These are phyloP conservation scores for Corydoras sp. DNA, from an alignment of 2,113 vertebrate species.

Conservation along the genomic window DNA sequence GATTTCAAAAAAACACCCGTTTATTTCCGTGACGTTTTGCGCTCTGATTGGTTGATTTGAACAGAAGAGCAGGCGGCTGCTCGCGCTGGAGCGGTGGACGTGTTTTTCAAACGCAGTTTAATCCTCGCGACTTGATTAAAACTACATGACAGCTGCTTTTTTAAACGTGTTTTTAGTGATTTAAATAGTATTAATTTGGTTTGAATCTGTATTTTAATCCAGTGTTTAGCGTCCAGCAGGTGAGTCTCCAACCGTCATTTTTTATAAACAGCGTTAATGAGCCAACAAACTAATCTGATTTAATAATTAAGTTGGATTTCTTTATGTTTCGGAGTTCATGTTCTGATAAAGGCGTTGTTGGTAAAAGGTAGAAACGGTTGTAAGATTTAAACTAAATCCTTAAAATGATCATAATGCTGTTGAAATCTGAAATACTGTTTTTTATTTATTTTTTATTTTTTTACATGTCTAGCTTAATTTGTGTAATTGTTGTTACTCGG, in stretches of 20 bases:
- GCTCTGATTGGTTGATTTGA: slow-evolving; percentile 43
- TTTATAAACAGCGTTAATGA: neutral
- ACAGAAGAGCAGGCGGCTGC: slow-evolving; percentile 31
- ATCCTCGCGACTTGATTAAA: neutral
- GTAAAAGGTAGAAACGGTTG: too few relatives aligned
- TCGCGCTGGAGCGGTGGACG: neutral
- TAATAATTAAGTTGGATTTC: too few relatives aligned
- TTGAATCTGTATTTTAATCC: neutral
- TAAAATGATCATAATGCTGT: neutral
- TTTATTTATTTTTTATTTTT: too few relatives aligned
- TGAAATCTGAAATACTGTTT: neutral
- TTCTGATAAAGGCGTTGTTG: too few relatives aligned
- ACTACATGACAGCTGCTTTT: neutral
- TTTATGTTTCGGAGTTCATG: neutral
- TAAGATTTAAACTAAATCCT: neutral
- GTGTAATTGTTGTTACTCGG: neutral
- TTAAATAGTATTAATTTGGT: neutral
- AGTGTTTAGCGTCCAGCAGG: neutral
- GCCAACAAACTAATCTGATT: neutral
- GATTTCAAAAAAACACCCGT: neutral
- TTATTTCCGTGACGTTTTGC: slow-evolving; percentile 6
- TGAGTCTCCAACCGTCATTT: neutral
- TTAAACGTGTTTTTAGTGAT: neutral
- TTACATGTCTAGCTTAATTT: neutral
- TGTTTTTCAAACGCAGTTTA: neutral